A percentile compares a stretch with the other conserved stretches of the same genome.
phyloP scores from a whole-genome alignment of 2,888 invertebrate genomes.

The Brachyptera putata region DNA sequence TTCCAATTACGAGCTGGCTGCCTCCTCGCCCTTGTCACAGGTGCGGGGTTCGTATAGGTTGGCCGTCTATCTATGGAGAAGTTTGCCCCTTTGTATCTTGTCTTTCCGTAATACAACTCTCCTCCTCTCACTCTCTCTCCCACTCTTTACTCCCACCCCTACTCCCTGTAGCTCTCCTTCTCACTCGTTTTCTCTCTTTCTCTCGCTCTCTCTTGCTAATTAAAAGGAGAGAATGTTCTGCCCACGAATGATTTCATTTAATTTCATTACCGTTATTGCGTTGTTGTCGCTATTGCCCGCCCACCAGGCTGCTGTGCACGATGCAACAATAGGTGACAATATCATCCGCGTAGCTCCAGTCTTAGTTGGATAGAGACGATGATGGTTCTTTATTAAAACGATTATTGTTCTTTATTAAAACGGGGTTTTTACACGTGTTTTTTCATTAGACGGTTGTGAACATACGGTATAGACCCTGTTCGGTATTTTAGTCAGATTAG shows the following conservation, averaged over 20 bases:
- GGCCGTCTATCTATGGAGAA: too few species aligned
- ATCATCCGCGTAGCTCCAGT: too few species aligned
- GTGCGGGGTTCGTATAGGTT: too few species aligned
- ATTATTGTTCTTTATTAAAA: too few species aligned
- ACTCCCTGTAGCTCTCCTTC: not conserved
- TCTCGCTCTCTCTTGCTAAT: conserved; percentile 28
- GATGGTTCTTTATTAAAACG: too few species aligned
- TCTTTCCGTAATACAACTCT: conserved; percentile 1
- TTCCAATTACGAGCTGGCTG: conserved; percentile 4
- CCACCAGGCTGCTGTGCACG: not conserved
- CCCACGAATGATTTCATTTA: conserved; percentile 32
- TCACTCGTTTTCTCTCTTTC: not conserved
- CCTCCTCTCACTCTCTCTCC: not conserved
- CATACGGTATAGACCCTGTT: too few species aligned
- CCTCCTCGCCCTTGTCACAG: not conserved
- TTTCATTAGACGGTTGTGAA: too few species aligned
- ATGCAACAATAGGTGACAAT: not conserved
- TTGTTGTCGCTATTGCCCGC: conserved; percentile 3
- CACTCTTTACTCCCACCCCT: not conserved
- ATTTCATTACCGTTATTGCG: conserved; percentile 33
- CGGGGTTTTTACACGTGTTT: too few species aligned
- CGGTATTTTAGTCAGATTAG: too few species aligned
- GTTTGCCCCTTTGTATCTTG: conserved; percentile 11
- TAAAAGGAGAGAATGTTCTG: conserved; percentile 32
- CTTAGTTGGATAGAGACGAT: not conserved